Evolutionary conservation across 2,888 invertebrate genomes (phyloP), one percentile per base, ranked within the genome.

Genomic region (Ophion obscuratus): DNA sequence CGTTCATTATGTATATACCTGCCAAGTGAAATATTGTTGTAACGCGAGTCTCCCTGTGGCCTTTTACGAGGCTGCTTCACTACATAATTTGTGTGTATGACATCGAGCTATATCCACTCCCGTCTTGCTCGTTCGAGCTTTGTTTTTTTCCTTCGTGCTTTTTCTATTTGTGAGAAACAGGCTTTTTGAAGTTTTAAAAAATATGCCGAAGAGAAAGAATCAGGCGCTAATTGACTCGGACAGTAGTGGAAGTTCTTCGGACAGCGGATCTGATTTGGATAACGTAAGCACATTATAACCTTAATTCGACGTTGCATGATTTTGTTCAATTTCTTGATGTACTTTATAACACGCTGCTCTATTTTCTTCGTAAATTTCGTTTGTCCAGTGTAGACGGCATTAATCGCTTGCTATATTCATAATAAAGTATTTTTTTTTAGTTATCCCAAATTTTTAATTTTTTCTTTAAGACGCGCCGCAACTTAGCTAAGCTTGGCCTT

Each of bases 161-260:
- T 73, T 80, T 66, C 11, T 40, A 70, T 70, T 70, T 17, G 61
- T 6, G 62, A 47, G 20, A 57, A 59, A 67, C 68, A 36, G 70
- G 47, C 40, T 24, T 11, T 53, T 31, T n/a, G 14, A 67, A 20
- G 14, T 57, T 62, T 79, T 62, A n/a, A 27, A 70, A 94, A 93
- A 94, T 53, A 98, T 98, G 97, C 97, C 96, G 90, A 98, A 98
- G 95, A 95, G 98, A 89, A 97, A 97, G 94, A 97, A 97, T 94
- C 97, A 97, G 93, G 97, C 97, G 62, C 95, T 97, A 87, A 96
- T 97, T 90, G 97, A 98, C 93, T 97, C 97, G 31, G 97, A 97
- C 94, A 97, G 97, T 83, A 97, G 97, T 94, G 94, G 94, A 85
- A 97, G 97, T 94, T 97, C 96, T 90, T 97, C 96, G 80, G 94